These are phyloP conservation scores for Boulengeromyrus knoepffleri DNA, from an alignment of 2,113 vertebrate genomes.

Conservation along the genomic window DNA sequence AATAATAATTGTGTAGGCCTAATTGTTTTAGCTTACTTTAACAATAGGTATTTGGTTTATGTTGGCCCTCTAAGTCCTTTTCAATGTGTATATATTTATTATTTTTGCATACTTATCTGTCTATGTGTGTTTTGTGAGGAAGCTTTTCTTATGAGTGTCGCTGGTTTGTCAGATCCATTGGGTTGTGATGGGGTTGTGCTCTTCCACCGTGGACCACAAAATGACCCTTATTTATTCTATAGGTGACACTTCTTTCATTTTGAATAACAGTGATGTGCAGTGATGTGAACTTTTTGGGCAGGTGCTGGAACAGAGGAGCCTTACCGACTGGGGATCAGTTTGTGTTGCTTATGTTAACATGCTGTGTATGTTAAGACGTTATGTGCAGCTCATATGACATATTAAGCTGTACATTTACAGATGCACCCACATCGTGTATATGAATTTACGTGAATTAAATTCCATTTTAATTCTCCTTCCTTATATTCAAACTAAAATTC, in stretches of 20 bases:
- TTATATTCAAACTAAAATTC: neutral
- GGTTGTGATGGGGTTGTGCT: neutral
- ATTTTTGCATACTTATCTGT: too few species aligned
- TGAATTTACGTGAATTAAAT: too few species aligned
- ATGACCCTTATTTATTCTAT: neutral
- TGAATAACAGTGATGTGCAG: neutral
- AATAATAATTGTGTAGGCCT: neutral
- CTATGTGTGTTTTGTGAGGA: too few species aligned
- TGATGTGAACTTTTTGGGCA: neutral
- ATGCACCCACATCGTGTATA: neutral
- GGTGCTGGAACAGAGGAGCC: neutral
- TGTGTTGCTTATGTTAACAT: neutral
- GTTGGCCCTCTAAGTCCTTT: neutral
- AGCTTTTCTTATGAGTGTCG: neutral
- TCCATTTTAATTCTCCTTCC: neutral
- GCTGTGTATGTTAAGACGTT: neutral
- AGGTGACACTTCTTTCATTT: neutral
- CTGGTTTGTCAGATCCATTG: neutral
- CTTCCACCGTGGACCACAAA: neutral
- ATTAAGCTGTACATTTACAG: neutral
- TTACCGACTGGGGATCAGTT: neutral
- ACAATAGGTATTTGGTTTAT: neutral
- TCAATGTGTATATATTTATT: too few species aligned
- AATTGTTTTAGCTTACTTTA: neutral
- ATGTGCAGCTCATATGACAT: neutral